Base-by-base conservation (phyloP, 1,140 invertebrate species). In the Ruditapes philippinarum region DNA sequence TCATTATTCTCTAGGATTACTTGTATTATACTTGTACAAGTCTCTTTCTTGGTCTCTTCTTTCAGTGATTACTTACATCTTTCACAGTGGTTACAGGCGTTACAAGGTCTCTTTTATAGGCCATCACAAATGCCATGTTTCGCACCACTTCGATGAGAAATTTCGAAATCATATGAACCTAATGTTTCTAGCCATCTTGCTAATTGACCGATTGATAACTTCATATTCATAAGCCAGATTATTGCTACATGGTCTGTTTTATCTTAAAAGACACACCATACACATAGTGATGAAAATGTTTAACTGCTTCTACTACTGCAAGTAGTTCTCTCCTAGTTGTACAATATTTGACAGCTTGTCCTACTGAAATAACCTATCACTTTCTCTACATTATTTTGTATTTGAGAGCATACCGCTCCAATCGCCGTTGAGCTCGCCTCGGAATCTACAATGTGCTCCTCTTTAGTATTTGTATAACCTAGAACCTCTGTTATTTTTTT, bases 321-420 rank as follows among this genome's bases (percentile, higher is more conserved):
- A 87, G 22, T 17, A 68, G 40, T 19, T 87, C 85, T 60, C 42
- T 42, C 0, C 74, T 25, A 2, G 45, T 74, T 2, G 68, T 38
- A 85, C 83, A 85, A 31, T 85, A 85, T 12, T 31, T 51, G 19
- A 22, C 57, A 25, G 73, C 83, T 28, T n/a, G 65, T 79, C 19
- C 25, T 31, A 54, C 76, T 28, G 17, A 22, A 57, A 60, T 36
- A 42, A 25, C 28, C n/a, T 62, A 40, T 36, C 0, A 42, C 31
- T n/a, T 31, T 40, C 12, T 79, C 40, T 49, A 45, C 49, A 33
- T 76, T 78, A 19, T 79, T 31, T 22, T 51, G 19, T 14, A 33
- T 31, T 51, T 65, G 57, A n/a, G 54, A 40, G 14, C 28, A 54
- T 11, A 82, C 79, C 7, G 80, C 42, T 11, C 65, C 70, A 25